Conservation (phyloP, 2,797 vertebrate genomes). For the Hapalemur alaotrensis region DNA sequence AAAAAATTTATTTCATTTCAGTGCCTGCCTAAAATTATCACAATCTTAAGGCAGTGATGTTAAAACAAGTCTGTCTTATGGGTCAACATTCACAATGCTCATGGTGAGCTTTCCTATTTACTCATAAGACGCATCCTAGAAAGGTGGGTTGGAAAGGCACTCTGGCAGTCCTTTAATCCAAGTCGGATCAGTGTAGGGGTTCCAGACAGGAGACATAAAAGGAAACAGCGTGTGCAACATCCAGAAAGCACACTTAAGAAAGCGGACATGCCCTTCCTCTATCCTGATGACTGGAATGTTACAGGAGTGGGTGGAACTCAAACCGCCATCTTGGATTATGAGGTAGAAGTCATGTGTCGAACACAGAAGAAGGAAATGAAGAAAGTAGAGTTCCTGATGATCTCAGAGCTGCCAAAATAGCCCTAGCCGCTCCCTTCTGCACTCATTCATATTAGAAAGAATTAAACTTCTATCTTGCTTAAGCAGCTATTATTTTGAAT, state of each 20-base stretch:
- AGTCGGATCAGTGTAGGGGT: not conserved
- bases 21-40: too few species aligned
- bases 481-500: not conserved
- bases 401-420: not conserved
- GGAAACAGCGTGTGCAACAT: not conserved
- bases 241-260: not conserved
- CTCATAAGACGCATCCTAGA: not conserved
- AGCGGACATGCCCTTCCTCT: not conserved
- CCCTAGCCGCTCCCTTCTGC: not conserved
- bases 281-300: not conserved
- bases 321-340: not conserved
- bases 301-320: not conserved
- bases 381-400: not conserved
- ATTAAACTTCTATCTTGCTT: not conserved
- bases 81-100: not conserved
- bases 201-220: not conserved
- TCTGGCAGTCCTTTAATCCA: not conserved
- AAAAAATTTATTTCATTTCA: not conserved
- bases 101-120: not conserved
- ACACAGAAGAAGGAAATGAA: not conserved
- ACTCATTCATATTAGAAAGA: not conserved
- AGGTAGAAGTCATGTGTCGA: not conserved
- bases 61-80: not conserved
- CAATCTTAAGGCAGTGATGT: not conserved
- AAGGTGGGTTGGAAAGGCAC: not conserved